Base-by-base conservation (phyloP, 2,888 invertebrate genomes). In the Cataglyphis altisquamis region DNA sequence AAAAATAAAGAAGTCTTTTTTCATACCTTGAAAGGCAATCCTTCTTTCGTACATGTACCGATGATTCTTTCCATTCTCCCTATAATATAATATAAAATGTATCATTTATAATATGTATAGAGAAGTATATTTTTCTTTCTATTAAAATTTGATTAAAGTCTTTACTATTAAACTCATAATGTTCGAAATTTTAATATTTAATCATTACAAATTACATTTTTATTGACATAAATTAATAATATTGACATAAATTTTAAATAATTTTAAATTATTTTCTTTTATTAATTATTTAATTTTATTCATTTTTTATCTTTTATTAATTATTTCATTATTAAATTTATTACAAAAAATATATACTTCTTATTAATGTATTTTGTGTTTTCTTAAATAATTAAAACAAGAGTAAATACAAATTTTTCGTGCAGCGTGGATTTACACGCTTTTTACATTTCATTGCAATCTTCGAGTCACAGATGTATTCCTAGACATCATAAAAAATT, bases 1-100 rank as follows among this genome's bases (percentile, higher is more conserved):
- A 60, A 48, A 41, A 55, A 39, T 72, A 64, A n/a, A 36, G 9
- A 9, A 78, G 36, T 21, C 55, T 41, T 77, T 55, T 29, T 64
- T 55, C 55, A 63, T 12, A n/a, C n/a, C 10, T 25, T 6, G 21
- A 60, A 68, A 45, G 8, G 32, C 32, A 45, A 78, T 78, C 25
- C 6, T 68, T 68, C 45, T 70, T 9, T 25, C 18, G 18, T 45
- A 60, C 36, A 15, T 18, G 52, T 12, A 8, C 29, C 15, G 55
- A 75, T 55, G 5, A 39, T 66, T 52, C 41, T 67, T 41, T 57
- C n/a, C 25, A 57, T 6, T 57, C 9, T 41, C 41, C 29, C 2
- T 29, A 29, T 29, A 8, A 67, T 32, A 15, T 41, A 66, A 77
- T 25, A n/a, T 12, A 15, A 39, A 64, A 25, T 4, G 36, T 25